Evolutionary conservation across 2,797 vertebrate species (phyloP).

Genomic region (Mastacembelus armatus): DNA sequence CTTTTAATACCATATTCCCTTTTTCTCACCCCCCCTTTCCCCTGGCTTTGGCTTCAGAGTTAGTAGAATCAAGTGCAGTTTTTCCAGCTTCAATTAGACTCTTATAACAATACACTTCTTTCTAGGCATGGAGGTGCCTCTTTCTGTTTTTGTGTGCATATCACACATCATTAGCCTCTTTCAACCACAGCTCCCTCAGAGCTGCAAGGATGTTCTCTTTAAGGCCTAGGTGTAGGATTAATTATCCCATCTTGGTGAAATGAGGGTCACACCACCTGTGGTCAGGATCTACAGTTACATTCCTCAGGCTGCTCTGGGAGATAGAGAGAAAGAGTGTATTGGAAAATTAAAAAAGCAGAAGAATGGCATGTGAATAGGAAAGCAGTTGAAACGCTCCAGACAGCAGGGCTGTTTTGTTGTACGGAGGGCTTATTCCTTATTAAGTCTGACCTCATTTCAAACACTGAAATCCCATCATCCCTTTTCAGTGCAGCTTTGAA

Average conservation of each 20-base stretch:
- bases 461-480: conserved; percentile 57
- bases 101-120: conserved; percentile 22
- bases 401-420: conserved; percentile 45
- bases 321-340: not conserved
- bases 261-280: conserved; percentile 28
- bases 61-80: conserved; percentile 44
- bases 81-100: conserved; percentile 27
- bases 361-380: conserved; percentile 52
- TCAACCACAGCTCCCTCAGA: conserved; percentile 34
- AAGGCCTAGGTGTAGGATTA: conserved; percentile 51
- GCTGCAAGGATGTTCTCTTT: conserved; percentile 38
- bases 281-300: conserved; percentile 46
- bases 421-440: conserved; percentile 49
- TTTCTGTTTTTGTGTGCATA: conserved; percentile 29
- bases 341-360: conserved; percentile 12
- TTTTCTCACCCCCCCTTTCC: conserved; percentile 16
- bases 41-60: conserved; percentile 27
- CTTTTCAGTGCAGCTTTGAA: conserved; percentile 57
- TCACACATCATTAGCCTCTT: conserved; percentile 52
- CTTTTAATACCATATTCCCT: conserved; percentile 29
- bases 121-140: conserved; percentile 14
- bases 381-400: conserved; percentile 43
- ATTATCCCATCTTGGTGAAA: conserved; percentile 48
- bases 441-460: conserved; percentile 73
- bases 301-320: conserved; percentile 37